Evolutionary conservation across 2,888 invertebrate genomes (phyloP), one percentile per base, ranked within the genome.

Genomic region (Flexamia atlantica): DNA sequence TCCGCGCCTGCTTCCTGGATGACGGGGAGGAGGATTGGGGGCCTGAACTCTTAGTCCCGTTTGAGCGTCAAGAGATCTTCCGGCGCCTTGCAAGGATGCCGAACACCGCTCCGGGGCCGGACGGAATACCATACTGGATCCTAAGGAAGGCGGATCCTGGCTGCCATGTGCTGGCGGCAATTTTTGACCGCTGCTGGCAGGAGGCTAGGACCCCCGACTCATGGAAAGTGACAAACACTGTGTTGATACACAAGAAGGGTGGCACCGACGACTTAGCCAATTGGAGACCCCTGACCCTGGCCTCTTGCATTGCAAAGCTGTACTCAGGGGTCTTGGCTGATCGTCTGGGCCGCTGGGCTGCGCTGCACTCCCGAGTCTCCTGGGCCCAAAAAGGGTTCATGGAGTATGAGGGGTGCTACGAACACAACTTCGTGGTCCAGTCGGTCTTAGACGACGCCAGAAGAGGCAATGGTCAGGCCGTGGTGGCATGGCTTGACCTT

Each of bases 351-450:
- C 7, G 4, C n/a, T 81, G 53, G 81, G n/a, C n/a, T n/a, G 32
- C 68, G 20, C 14, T 1, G 23, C 23, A 23, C 5, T 14, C 4
- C 12, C 3, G 42, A n/a, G 25, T 74, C 20, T 40, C 74, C 40
- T 74, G 74, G 74, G n/a, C 79, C 57, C 79, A 79, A 17, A 79
- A 79, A 32, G 50, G 79, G 10, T 79, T 79, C 36, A 79, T 79
- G 50, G 25, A 79, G 57, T 32, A 74, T 42, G 42, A 74, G 28
- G 74, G 74, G 12, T 74, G 74, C 46, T n/a, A n/a, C n/a, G n/a
- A n/a, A n/a, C n/a, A n/a, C n/a, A n/a, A n/a, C n/a, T n/a, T n/a
- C n/a, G n/a, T n/a, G n/a, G n/a, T n/a, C n/a, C n/a, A n/a, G n/a
- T n/a, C n/a, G n/a, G n/a, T n/a, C n/a, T n/a, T n/a, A n/a, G n/a